Percentiles rank a stretch among this genome's conserved stretches.
These are phyloP conservation scores for Mastomys natalensis DNA, from an alignment of 2,113 vertebrate genomes.

Conservation along the genomic window DNA sequence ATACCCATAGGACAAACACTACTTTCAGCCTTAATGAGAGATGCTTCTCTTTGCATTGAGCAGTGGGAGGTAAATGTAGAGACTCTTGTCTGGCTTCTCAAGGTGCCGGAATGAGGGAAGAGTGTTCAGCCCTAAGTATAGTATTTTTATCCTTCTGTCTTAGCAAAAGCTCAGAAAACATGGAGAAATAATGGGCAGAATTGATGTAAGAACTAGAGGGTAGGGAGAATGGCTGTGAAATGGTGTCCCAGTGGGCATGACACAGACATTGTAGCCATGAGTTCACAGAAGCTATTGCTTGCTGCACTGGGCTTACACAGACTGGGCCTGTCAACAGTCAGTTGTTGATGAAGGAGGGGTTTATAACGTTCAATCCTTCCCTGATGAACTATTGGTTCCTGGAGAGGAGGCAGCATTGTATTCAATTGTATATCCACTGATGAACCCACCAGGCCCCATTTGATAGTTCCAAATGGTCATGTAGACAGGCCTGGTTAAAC, in stretches of 20 bases:
- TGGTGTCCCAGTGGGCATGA: not conserved
- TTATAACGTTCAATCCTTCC: not conserved
- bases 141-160: not conserved
- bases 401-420: not conserved
- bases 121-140: not conserved
- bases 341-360: not conserved
- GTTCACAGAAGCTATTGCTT: not conserved
- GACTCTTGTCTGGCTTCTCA: not conserved
- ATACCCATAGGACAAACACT: not conserved
- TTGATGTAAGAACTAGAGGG: not conserved
- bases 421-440: not conserved
- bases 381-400: not conserved
- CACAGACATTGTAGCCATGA: not conserved
- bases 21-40: not conserved
- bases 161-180: not conserved
- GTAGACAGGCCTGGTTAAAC: not conserved
- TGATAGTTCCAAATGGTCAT: not conserved
- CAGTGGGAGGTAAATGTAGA: not conserved
- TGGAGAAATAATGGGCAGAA: not conserved
- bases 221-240: not conserved
- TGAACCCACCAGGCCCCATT: not conserved
- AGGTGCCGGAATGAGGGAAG: not conserved
- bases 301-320: not conserved
- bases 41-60: not conserved
- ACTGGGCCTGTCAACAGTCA: not conserved